Evolutionary conservation across 2,113 vertebrate species (phyloP), one percentile per base, ranked within the genome.

Genomic region (Thunnus thynnus): DNA sequence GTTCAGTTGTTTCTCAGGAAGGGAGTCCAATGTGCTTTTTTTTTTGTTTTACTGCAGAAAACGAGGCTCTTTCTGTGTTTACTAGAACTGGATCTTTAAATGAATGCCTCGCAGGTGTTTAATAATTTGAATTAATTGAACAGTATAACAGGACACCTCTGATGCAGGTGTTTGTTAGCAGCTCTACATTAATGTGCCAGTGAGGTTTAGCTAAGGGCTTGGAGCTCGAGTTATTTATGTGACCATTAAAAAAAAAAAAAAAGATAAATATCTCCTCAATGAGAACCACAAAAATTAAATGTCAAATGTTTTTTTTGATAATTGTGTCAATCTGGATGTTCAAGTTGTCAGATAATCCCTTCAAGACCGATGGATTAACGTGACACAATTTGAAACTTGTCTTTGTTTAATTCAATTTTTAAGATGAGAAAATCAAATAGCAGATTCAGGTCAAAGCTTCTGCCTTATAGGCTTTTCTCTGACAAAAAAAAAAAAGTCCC

Each of bases 401-500:
- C 27, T 76, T 58, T 62, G 41, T 36, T 52, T 46, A 27, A 55
- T 41, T 80, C 52, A 27, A 3, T 63, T 16, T 62, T 18, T 56
- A 7, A 32, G 12, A 76, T 54, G 44, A 68, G 54, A 52, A 76
- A 64, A 44, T 52, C 27, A 16, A 32, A 41, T 60, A 57, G 10
- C 64, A 58, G 41, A 75, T 14, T 67, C 20, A n/a, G 69, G 72
- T 80, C 17, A 62, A 76, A 76, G 65, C 44, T 48, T 36, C 36
- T 18, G 47, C 12, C 66, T 81, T 22, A 56, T 32, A 55, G 46
- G 56, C 65, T 56, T 68, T 67, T 1, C 66, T 71, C 60, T 44
- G 30, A 51, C 27, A 64, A 57, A 76, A 71, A 41, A 51, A 56
- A 51, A 69, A 71, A 48, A 7, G 51, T 36, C 22, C 41, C 16